Evolutionary conservation across 1,140 invertebrate species (phyloP).

Genomic region (Ylistrum balloti): DNA sequence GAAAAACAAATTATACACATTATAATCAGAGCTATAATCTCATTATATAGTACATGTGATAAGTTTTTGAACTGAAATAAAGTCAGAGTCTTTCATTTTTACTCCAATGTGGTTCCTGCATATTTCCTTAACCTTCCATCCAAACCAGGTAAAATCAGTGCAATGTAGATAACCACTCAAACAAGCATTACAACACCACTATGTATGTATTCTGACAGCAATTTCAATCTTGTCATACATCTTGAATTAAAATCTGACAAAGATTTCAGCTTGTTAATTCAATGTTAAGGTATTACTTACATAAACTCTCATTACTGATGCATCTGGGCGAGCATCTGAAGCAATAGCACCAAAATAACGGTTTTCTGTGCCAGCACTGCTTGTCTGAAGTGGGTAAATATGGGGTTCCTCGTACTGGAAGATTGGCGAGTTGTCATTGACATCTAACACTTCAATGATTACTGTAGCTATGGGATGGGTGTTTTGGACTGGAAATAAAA

Average conservation of each 20-base stretch:
- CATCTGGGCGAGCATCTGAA: slow-evolving; percentile 45
- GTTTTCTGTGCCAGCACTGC: slow-evolving; percentile 32
- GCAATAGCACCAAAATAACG: slow-evolving; percentile 58
- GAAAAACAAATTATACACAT: no score
- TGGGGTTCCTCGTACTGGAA: slow-evolving; percentile 87
- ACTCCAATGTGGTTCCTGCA: no score
- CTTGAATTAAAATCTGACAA: no score
- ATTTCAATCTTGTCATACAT: no score
- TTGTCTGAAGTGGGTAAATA: slow-evolving; percentile 75
- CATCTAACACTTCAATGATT: slow-evolving; percentile 91
- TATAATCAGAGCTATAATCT: no score
- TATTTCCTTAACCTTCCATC: no score
- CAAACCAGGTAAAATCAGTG: no score
- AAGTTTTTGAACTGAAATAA: background rate
- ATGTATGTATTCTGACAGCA: no score
- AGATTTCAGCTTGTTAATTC: no score
- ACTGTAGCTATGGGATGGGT: slow-evolving; percentile 83
- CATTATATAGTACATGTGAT: no score
- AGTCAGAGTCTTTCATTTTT: no score
- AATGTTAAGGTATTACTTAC: slow-evolving; percentile 36
- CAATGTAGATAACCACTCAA: background rate
- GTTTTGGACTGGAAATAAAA: slow-evolving; percentile 64
- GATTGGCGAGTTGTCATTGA: slow-evolving; percentile 93
- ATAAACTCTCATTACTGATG: slow-evolving; percentile 2
- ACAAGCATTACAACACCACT: no score